Conservation (phyloP, 1,140 invertebrate genomes). For the Tachypleus tridentatus region DNA sequence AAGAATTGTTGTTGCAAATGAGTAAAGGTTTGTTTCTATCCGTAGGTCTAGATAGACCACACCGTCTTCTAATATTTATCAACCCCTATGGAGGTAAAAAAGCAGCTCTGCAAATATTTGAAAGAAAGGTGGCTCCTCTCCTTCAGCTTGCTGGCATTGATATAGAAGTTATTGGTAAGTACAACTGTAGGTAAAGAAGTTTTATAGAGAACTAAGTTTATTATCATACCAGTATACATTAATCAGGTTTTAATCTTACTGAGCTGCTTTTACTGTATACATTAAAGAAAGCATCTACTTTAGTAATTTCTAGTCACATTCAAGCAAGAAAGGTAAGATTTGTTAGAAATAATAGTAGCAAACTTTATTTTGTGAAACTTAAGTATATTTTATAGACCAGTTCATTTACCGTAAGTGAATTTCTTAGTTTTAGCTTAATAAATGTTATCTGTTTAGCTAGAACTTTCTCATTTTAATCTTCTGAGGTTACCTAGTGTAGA, state of each 20-base stretch:
- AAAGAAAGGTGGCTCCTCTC: slow-evolving; percentile 54
- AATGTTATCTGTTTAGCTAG: too few species aligned
- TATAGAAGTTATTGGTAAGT: slow-evolving; percentile 33
- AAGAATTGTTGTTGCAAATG: too few species aligned
- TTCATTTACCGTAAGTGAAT: too few species aligned
- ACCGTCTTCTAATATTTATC: slow-evolving; percentile 60
- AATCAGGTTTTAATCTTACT: background rate
- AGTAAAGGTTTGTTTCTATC: slow-evolving; percentile 10
- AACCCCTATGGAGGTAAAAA: slow-evolving; percentile 75
- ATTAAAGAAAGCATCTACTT: background rate
- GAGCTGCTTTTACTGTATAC: background rate
- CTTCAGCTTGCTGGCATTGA: slow-evolving; percentile 58
- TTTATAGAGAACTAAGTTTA: background rate
- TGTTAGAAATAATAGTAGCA: background rate
- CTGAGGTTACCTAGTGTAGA: too few species aligned
- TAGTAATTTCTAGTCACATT: background rate
- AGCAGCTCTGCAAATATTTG: slow-evolving; percentile 56
- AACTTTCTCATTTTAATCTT: too few species aligned
- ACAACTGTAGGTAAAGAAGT: background rate
- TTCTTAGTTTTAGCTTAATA: too few species aligned
- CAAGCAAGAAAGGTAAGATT: background rate
- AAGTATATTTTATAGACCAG: too few species aligned
- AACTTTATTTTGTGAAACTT: too few species aligned
- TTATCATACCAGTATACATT: background rate
- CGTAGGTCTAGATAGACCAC: slow-evolving; percentile 49